Percentiles rank a stretch among this genome's conserved stretches.
These are phyloP conservation scores for Epicauta chinensis DNA, from an alignment of 1,140 invertebrate species.

Conservation along the genomic window DNA sequence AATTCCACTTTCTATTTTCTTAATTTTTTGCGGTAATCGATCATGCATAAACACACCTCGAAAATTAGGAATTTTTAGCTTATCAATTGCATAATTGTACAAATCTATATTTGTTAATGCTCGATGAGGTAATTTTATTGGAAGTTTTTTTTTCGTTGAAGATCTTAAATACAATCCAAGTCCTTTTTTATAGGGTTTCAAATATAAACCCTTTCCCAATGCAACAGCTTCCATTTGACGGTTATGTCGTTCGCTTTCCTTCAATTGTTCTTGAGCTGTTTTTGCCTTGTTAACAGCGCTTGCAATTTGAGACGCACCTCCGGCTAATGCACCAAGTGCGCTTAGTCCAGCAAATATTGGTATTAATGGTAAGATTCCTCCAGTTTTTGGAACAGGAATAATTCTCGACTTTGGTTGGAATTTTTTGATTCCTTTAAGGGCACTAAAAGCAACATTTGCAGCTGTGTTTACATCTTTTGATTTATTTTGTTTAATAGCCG, in stretches of 20 bases:
- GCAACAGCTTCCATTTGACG: conserved; percentile 34
- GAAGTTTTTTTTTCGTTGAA: conserved; percentile 17
- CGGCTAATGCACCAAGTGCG: conserved; percentile 34
- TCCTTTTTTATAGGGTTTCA: conserved; percentile 38
- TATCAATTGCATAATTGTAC: conserved; percentile 21
- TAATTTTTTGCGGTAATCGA: conserved; percentile 28
- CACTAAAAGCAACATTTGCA: no score
- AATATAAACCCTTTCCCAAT: conserved; percentile 36
- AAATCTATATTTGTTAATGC: conserved; percentile 30
- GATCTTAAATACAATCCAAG: conserved; percentile 25
- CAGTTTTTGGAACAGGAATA: no score
- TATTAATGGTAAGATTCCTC: no score
- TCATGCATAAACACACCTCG: conserved; percentile 38
- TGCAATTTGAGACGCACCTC: conserved; percentile 33
- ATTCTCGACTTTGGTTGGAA: no score
- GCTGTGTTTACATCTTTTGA: no score
- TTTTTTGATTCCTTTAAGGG: no score
- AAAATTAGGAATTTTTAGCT: conserved; percentile 33
- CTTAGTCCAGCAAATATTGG: no score
- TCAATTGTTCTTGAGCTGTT: conserved; percentile 28
- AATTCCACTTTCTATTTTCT: conserved; percentile 35
- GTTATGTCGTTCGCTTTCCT: conserved; percentile 37
- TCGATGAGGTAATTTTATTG: conserved; percentile 19
- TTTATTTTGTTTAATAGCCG: no score
- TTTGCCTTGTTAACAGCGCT: conserved; percentile 37